These are phyloP conservation scores for Orchestes rusci DNA, from an alignment of 2,888 invertebrate genomes.

Conservation along the genomic window DNA sequence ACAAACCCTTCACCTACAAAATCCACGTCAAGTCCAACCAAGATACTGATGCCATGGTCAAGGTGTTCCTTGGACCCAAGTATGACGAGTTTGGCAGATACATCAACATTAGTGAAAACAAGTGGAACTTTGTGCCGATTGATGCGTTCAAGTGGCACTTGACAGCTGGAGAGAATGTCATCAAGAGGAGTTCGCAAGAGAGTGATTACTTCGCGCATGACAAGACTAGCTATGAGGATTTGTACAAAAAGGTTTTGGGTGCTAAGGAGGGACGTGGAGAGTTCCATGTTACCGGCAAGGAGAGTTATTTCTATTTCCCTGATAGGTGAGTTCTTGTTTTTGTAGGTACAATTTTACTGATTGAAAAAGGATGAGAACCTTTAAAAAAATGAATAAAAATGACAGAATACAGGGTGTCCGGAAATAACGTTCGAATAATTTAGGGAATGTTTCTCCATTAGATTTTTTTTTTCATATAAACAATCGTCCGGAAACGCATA, in stretches of 20 bases:
- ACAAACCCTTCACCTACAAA: slow-evolving; percentile 58
- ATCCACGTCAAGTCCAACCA: slow-evolving; percentile 55
- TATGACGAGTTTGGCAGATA: slow-evolving; percentile 52
- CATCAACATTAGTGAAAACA: slow-evolving; percentile 49
- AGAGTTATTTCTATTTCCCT: slow-evolving; percentile 62
- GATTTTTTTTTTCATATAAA: slow-evolving; percentile 8
- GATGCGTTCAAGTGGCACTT: slow-evolving; percentile 56
- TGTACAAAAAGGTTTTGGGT: slow-evolving; percentile 56
- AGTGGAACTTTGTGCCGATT: slow-evolving; percentile 54
- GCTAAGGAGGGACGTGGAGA: slow-evolving; percentile 45
- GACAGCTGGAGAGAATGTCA: slow-evolving; percentile 56
- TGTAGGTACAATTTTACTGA: too few relatives aligned
- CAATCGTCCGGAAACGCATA: too few relatives aligned
- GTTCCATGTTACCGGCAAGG: slow-evolving; percentile 49
- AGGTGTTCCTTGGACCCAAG: slow-evolving; percentile 64
- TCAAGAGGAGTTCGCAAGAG: slow-evolving; percentile 61
- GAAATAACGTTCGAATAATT: too few relatives aligned
- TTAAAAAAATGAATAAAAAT: too few relatives aligned
- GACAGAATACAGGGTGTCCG: too few relatives aligned
- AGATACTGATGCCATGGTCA: slow-evolving; percentile 51
- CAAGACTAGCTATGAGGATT: slow-evolving; percentile 55
- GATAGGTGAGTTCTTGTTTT: slow-evolving; percentile 43
- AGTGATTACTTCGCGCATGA: slow-evolving; percentile 58
- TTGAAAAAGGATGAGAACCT: too few relatives aligned
- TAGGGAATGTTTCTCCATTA: too few relatives aligned